Evolutionary conservation across 2,888 invertebrate species (phyloP), one percentile per base, ranked within the genome.

Genomic region (Cartodere bifasciata): DNA sequence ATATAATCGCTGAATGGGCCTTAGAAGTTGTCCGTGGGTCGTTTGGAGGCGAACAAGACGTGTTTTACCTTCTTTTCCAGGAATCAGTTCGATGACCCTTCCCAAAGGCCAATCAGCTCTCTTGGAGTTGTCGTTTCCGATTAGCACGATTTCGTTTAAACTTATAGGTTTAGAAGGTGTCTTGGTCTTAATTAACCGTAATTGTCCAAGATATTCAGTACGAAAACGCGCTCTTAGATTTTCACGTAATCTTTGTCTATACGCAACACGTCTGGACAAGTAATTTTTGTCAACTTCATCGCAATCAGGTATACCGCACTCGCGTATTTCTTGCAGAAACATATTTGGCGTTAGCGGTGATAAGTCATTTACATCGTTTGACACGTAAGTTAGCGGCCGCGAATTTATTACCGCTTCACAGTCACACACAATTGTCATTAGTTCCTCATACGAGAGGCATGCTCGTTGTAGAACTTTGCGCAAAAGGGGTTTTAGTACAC

Each of bases 401-500:
- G 48, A 41, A 40, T 60, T 58, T 5, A 59, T 25, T 1, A 44
- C 38, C 2, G 42, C 35, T 37, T 60, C 56, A 23, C 47, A 46
- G 32, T 58, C 43, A 24, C 38, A 43, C 3, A 46, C 6, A n/a
- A 42, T 6, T 13, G 45, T 44, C 23, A 38, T 14, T 15, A 46
- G 21, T n/a, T 45, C 54, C 45, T 53, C 31, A 37, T 41, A 40
- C 40, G 41, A 29, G 25, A 36, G 20, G 15, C 44, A 44, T 3
- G 49, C 42, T 23, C 44, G 46, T 6, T 59, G 55, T 2, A 62
- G 35, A 4, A 51, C 41, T 29, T 48, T 44, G 9, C 50, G 32
- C 10, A 62, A 32, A 6, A 58, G 29, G 6, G 35, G 32, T 37
- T 64, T 63, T 4, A 60, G 20, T 4, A 53, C 28, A 5, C 52